Base-by-base conservation (phyloP, 2,113 vertebrate species). In the Malurus elegans region DNA sequence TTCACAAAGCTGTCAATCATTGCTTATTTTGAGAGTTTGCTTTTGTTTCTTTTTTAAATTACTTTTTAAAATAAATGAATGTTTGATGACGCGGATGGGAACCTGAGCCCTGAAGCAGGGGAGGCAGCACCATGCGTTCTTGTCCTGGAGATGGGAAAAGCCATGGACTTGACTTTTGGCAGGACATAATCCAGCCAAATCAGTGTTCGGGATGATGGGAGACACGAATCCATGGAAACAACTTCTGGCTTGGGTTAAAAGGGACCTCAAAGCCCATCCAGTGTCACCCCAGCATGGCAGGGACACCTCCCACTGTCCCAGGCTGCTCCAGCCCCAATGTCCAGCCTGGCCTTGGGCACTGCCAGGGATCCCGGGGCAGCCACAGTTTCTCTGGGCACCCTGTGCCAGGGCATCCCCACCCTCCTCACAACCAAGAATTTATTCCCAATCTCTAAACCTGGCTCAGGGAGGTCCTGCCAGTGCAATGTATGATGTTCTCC, bases 191-290 rank as follows among this genome's bases (percentile, higher is more conserved):
- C 42, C 23, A 9, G 11, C 9, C 3, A 36, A 3, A 14, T 12
- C 6, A 3, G 3, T 8, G 36, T 20, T 45, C 18, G 17, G 34
- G 14, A 0, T n/a, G 34, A 26, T 61, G 47, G 9, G 18, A 64
- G 18, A 18, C 8, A 6, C 0, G 0, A 28, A 12, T 0, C 17
- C 6, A 0, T 6, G 4, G 38, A n/a, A 34, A 12, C 8, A 8
- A 28, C 8, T 4, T n/a, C 11, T 0, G 0, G 8, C 48, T 64
- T 65, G 34, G 20, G 29, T 64, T 54, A 14, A 25, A 9, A 69
- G 11, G 31, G 14, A 56, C 1, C 0, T 42, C 2, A 3, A 42
- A 42, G 1, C 8, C 3, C 47, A 16, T 0, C 73, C 40, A 10
- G 9, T 29, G 2, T 25, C 66, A 14, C 4, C 29, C 47, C n/a